A percentile compares a stretch with the other conserved stretches of the same genome.
phyloP scores from a whole-genome alignment of 1,140 invertebrate species.

The Diploscapter pachys region DNA sequence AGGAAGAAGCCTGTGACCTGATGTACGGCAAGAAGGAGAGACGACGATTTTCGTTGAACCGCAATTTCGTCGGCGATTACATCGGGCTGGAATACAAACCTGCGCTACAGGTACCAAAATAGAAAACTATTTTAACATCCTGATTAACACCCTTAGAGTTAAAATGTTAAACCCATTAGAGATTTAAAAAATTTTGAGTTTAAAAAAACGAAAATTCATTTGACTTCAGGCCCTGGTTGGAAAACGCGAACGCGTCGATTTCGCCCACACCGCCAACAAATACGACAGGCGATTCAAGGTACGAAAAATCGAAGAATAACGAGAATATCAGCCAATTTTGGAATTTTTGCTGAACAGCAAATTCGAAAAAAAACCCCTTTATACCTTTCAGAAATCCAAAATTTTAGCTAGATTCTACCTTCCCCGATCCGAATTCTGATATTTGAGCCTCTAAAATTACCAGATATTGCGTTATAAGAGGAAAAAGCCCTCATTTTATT shows the following conservation, averaged over 20 bases:
- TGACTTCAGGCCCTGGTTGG: conserved; percentile 62
- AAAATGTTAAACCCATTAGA: too few species aligned
- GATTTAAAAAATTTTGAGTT: neutral
- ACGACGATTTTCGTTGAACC: conserved; percentile 68
- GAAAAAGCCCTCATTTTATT: too few species aligned
- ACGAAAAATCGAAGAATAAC: conserved; percentile 17
- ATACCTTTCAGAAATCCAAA: too few species aligned
- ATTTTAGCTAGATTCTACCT: too few species aligned
- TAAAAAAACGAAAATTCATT: neutral
- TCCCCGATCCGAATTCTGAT: too few species aligned
- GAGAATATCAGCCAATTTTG: too few species aligned
- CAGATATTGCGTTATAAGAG: too few species aligned
- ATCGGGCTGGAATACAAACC: conserved; percentile 71
- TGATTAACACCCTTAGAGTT: too few species aligned
- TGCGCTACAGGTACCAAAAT: conserved; percentile 59
- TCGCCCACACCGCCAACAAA: conserved; percentile 71
- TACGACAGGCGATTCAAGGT: conserved; percentile 73
- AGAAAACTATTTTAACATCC: neutral
- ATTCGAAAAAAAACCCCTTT: too few species aligned
- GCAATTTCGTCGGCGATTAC: conserved; percentile 75
- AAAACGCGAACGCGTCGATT: conserved; percentile 70
- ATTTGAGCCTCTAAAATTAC: too few species aligned
- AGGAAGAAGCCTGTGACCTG: conserved; percentile 64
- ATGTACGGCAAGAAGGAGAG: conserved; percentile 71
- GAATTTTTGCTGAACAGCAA: too few species aligned